Conservation (phyloP, 2,113 vertebrate species). For the Hylia prasina region DNA sequence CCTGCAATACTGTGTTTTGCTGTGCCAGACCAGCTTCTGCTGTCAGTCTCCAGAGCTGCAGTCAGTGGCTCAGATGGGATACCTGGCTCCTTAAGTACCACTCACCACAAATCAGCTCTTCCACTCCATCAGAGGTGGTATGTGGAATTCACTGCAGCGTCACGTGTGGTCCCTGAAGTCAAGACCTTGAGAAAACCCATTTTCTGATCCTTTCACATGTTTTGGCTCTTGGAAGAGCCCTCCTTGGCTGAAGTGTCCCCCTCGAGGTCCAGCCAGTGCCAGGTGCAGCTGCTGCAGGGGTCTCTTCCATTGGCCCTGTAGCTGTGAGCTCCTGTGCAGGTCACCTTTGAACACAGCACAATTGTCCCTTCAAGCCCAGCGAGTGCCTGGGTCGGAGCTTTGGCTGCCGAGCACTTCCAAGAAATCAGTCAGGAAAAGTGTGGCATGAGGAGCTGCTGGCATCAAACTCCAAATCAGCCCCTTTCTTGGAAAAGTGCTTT, state of each 20-base stretch:
- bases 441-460: not conserved
- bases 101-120: not conserved
- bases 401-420: not conserved
- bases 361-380: rapidly evolving
- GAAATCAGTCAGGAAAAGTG: rapidly evolving
- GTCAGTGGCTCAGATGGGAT: not conserved
- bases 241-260: not conserved
- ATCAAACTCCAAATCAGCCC: not conserved
- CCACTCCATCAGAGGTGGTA: not conserved
- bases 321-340: not conserved
- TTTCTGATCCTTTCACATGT: not conserved
- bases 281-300: not conserved
- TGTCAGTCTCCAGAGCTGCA: not conserved
- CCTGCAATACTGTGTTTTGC: not conserved
- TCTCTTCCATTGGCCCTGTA: not conserved
- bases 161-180: not conserved
- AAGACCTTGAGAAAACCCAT: not conserved
- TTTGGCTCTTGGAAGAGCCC: not conserved
- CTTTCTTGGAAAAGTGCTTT: not conserved
- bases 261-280: rapidly evolving
- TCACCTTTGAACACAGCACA: not conserved
- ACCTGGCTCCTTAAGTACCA: not conserved
- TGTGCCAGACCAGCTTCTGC: not conserved
- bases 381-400: not conserved
- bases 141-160: not conserved